Evolutionary conservation across 2,888 invertebrate genomes (phyloP), one percentile per base, ranked within the genome.

Genomic region (Epsilonema sp.): DNA sequence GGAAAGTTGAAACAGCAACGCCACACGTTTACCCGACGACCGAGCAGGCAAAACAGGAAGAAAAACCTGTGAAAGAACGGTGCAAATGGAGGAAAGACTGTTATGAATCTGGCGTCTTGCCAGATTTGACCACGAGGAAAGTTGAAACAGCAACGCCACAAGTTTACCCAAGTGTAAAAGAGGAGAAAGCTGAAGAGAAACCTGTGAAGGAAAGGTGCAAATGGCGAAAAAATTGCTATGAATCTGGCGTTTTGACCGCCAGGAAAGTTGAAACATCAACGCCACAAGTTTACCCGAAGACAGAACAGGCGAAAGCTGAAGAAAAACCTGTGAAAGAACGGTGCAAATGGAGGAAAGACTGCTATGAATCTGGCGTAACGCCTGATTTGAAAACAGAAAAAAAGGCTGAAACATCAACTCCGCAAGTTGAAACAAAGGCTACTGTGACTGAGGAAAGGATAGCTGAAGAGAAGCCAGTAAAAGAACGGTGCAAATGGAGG

Each of bases 161-260:
- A 23, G 47, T 36, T 26, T 40, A 46, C 13, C 40, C 38, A 26
- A 40, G 26, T 22, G 31, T 11, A 31, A 31, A 11, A 31, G 31
- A 11, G 8, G 31, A 11, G 8, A 16, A 21, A 19, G 13, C 13
- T 19, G 16, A 38, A 13, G 8, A 16, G 31, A 16, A 11, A 11
- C 5, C 31, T 16, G 8, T 31, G 31, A 8, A 31, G 31, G 8
- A 11, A 16, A 38, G 16, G 54, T 24, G 45, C 53, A 54, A 25
- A 42, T 46, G 26, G 41, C 67, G 59, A 67, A 65, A 59, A 60
- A 69, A 58, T 68, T 67, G 56, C 20, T 57, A 68, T 60, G 55
- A 47, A 36, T 11, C 31, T 16, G 31, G 31, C 5, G 16, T 31
- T 16, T 8, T 31, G 31, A 8, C 31, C 31, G 31, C 5, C 8